These are phyloP conservation scores for Caenorhabditis japonica DNA, from an alignment of 2,888 invertebrate species.

Conservation along the genomic window DNA sequence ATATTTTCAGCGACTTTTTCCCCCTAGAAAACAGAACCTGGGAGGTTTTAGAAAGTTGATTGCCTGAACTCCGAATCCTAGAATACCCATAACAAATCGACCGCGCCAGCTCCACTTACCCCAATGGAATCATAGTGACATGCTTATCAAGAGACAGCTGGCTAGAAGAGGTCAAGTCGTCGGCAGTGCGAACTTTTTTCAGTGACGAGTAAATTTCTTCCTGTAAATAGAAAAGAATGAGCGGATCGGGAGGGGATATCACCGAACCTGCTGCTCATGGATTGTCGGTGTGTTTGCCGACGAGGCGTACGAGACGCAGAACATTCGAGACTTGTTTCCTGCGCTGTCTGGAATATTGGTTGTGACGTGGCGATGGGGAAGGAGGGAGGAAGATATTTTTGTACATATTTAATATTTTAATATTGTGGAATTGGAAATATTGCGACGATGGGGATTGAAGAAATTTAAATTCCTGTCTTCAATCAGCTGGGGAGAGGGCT, in stretches of 20 bases:
- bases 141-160: slow-evolving; percentile 32
- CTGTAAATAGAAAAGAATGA: slow-evolving; percentile 4
- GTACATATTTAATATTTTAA: not conserved
- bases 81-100: no score
- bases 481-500: no score
- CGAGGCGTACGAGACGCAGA: slow-evolving; percentile 52
- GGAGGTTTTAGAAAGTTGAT: no score
- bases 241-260: slow-evolving; percentile 2
- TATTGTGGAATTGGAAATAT: no score
- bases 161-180: slow-evolving; percentile 30
- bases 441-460: no score
- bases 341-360: not conserved
- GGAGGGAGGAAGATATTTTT: no score
- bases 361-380: slow-evolving; percentile 10
- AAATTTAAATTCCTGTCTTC: no score
- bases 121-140: slow-evolving; percentile 50
- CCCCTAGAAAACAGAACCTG: no score
- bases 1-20: no score
- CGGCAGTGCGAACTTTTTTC: slow-evolving; percentile 37
- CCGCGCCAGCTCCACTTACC: slow-evolving; percentile 13
- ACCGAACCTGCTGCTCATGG: slow-evolving; percentile 40
- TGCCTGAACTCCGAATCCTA: no score
- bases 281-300: slow-evolving; percentile 42
- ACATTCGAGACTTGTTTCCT: slow-evolving; percentile 33
- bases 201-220: slow-evolving; percentile 55